Base-by-base conservation (phyloP, 2,113 vertebrate genomes). In the Columba livia region DNA sequence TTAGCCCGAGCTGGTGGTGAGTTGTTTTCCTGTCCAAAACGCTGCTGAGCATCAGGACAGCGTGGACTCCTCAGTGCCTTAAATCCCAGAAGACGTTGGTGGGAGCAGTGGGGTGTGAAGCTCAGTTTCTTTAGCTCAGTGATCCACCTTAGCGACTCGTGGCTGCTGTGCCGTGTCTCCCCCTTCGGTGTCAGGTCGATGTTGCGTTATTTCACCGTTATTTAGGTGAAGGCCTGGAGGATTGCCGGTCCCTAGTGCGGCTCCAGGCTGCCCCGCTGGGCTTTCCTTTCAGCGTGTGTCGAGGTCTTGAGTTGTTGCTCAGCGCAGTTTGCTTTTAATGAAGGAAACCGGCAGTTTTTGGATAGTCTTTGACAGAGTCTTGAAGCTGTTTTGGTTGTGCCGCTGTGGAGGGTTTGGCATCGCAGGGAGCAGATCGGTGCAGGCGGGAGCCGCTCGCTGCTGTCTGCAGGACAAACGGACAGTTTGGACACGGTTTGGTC, bases 401-500 rank as follows among this genome's bases (percentile, higher is more conserved):
- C 19, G 44, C 3, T 15, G 16, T 7, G 4, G 32, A 17, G 66
- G 23, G 5, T 28, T 34, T 38, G 85, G 77, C 40, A 17, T 17
- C 53, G 50, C 48, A 47, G 81, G 71, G 42, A 42, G 36, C 2
- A 5, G 6, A 12, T 6, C 14, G 44, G 15, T 3, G 25, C 7
- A 32, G 21, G 0, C 9, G 54, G 48, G 17, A 32, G 4, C 12
- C 9, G 13, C 4, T 18, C 75, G 29, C 34, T 71, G 50, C 56
- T 25, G 0, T 0, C 0, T 38, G 71, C 40, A 62, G 53, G 56
- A 28, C 29, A 24, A 0, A 1, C 3, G 26, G 57, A 18, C 40
- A 40, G 1, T 1, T 3, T 17, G 36, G 62, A 24, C 10, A 20
- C 36, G 48, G 8, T 1, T 25, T 8, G 23, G 20, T 15, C 20